Base-by-base conservation (phyloP, 2,113 vertebrate genomes). In the Lamprologus callipterus region DNA sequence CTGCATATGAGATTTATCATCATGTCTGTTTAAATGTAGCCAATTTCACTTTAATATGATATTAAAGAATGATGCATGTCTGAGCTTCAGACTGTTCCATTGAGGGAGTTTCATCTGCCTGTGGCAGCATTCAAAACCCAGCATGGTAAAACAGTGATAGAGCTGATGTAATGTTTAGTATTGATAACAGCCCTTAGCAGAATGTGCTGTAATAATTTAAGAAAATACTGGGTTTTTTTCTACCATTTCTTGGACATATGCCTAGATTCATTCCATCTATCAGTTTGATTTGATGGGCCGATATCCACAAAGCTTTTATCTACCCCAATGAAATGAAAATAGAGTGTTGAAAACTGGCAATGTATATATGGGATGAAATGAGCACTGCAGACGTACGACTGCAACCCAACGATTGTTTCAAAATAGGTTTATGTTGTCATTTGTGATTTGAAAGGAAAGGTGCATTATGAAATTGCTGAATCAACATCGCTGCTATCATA, bases 11-110 rank as follows among this genome's bases (percentile, higher is more conserved):
- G 96, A 97, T 97, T 96, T 95, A 96, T 96, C 42, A 85, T 86
- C 5, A 16, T 85, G 95, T 95, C 96, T 93, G 81, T 94, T 96
- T 96, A 93, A 96, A 96, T 95, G 93, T 93, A 95, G 95, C 96
- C 96, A 96, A 97, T 96, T 95, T 93, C 95, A 85, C 94, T 95
- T 95, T 95, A 96, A 96, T 96, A 93, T 60, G 88, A 95, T 96
- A 96, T 96, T 96, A 96, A 94, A 96, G 95, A 94, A 95, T 96
- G 96, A 97, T 96, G 94, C 93, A 95, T 96, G 94, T 82, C 91
- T 58, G 80, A 35, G 89, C 88, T 80, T 80, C 58, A 83, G 42
- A 86, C 26, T 87, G 70, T 91, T 91, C 89, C 83, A 51, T 53
- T 55, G 79, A 87, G 89, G 84, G 84, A 85, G 73, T 63, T 82